Conservation (phyloP, 2,888 invertebrate genomes). For the Gonocerus acuteangulatus region DNA sequence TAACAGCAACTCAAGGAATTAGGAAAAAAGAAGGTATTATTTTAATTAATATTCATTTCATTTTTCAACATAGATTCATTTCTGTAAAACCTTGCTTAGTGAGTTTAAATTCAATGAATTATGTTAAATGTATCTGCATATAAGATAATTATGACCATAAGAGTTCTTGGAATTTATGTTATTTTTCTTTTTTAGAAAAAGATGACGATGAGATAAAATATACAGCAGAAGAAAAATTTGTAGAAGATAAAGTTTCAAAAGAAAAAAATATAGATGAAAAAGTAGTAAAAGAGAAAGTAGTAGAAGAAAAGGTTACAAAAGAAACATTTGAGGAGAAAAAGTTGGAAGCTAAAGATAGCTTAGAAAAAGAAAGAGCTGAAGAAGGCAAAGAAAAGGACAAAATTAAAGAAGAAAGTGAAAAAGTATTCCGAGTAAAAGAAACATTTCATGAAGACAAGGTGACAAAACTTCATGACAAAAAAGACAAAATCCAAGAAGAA, state of each 20-base stretch:
- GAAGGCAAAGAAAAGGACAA: conserved; percentile 37
- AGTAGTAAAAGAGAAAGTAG: conserved; percentile 36
- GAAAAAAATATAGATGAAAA: conserved; percentile 67
- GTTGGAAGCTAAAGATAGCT: conserved; percentile 13
- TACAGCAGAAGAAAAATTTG: conserved; percentile 69
- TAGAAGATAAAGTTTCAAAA: conserved; percentile 60
- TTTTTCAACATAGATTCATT: background rate
- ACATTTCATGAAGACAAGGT: background rate
- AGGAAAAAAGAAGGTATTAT: background rate
- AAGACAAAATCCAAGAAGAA: no score
- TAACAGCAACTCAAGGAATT: conserved; percentile 11
- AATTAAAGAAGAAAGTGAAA: background rate
- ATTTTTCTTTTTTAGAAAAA: conserved; percentile 39
- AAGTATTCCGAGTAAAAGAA: background rate
- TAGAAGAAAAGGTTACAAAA: conserved; percentile 29
- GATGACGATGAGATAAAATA: conserved; percentile 65
- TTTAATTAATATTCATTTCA: background rate
- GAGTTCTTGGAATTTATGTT: no score
- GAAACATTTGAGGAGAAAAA: conserved; percentile 33
- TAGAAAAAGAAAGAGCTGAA: conserved; percentile 24
- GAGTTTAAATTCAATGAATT: no score
- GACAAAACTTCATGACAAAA: background rate
- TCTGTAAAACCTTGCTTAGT: no score
- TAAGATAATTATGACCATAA: no score
- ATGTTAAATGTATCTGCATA: no score